Conservation (phyloP, 2,797 vertebrate species). For the Poecilia gillii region DNA sequence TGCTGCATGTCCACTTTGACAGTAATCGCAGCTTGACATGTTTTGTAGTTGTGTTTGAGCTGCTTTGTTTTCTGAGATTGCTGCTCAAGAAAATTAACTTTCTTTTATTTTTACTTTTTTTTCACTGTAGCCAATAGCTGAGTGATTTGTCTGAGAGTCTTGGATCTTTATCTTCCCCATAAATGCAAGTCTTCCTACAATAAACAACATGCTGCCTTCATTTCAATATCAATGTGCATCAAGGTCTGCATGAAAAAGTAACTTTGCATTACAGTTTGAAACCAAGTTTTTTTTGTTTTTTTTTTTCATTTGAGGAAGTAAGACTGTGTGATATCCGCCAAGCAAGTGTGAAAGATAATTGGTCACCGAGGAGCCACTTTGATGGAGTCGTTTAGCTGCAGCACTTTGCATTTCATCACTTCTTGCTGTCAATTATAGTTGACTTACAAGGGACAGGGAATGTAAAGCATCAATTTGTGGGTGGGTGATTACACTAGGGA, state of each 20-base stretch:
- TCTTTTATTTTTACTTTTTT: neutral
- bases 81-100: neutral
- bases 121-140: neutral
- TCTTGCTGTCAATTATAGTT: slow-evolving; percentile 75
- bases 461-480: slow-evolving; percentile 77
- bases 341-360: slow-evolving; percentile 73
- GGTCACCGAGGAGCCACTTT: slow-evolving; percentile 66
- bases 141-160: neutral
- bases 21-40: neutral
- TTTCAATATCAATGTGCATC: neutral
- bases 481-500: slow-evolving; percentile 71
- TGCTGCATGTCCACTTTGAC: neutral
- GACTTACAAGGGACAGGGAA: slow-evolving; percentile 77
- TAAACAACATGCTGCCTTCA: neutral
- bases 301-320: slow-evolving; percentile 13
- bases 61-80: neutral
- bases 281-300: slow-evolving; percentile 33
- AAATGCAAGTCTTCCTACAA: neutral
- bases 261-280: neutral
- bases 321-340: slow-evolving; percentile 40
- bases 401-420: slow-evolving; percentile 78
- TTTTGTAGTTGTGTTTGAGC: neutral
- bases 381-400: slow-evolving; percentile 76
- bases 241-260: neutral
- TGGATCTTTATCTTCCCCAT: neutral